Conservation (phyloP, 2,888 invertebrate species). For the Trachelus tabidus region DNA sequence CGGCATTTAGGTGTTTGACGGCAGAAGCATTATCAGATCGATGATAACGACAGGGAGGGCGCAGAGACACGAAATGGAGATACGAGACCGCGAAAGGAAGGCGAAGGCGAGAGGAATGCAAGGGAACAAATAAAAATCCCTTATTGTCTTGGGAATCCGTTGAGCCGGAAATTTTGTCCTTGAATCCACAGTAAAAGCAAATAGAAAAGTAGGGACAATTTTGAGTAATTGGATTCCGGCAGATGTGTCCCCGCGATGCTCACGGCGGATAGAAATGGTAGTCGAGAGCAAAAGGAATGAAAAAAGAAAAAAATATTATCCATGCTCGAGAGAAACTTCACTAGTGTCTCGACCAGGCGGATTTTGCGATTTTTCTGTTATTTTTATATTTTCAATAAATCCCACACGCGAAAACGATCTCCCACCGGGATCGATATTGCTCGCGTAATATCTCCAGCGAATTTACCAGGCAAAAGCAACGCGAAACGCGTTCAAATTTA, state of each 20-base stretch:
- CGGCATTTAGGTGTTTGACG: too few species aligned
- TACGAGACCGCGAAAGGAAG: slow-evolving; percentile 11
- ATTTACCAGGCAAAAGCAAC: background rate
- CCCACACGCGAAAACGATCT: background rate
- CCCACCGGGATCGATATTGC: background rate
- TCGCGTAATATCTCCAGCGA: background rate
- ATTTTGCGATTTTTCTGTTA: background rate
- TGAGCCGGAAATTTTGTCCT: background rate
- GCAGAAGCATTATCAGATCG: background rate
- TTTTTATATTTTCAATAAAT: background rate
- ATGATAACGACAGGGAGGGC: background rate
- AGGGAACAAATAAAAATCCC: slow-evolving; percentile 13
- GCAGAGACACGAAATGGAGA: background rate
- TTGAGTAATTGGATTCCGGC: slow-evolving; percentile 34
- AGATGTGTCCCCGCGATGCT: slow-evolving; percentile 14
- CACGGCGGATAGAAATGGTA: background rate
- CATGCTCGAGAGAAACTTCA: background rate
- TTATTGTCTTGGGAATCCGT: slow-evolving; percentile 4
- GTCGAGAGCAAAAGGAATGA: background rate
- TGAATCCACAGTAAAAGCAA: slow-evolving; percentile 5
- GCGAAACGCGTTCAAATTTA: background rate
- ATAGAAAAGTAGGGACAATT: slow-evolving; percentile 24
- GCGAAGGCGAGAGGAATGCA: slow-evolving; percentile 4
- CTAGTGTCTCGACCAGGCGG: too few species aligned
- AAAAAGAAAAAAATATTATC: background rate